phyloP scores from a whole-genome alignment of 2,888 invertebrate genomes.

The Ophonus ardosiacus region DNA sequence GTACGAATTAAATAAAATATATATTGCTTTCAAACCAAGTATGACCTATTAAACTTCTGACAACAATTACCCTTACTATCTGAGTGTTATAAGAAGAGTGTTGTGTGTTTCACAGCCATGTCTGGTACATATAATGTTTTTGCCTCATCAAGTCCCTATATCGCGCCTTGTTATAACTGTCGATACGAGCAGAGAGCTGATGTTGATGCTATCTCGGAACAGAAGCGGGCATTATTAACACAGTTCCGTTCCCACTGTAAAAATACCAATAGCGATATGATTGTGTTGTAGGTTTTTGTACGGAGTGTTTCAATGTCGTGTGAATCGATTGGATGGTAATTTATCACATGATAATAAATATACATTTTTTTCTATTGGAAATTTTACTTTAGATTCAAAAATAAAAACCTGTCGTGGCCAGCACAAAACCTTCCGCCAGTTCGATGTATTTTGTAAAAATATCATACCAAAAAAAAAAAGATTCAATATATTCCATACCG shows the following conservation, averaged over 20 bases:
- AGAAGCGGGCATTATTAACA: conserved; percentile 59
- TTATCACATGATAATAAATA: neutral
- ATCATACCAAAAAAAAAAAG: no score
- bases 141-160: neutral
- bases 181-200: neutral
- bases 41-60: neutral
- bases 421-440: no score
- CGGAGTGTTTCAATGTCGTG: neutral
- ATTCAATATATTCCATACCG: no score
- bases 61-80: neutral
- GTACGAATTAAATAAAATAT: no score
- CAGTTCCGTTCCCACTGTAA: conserved; percentile 45
- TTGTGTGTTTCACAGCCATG: neutral
- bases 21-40: no score
- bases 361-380: neutral
- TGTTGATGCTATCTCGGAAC: conserved; percentile 39
- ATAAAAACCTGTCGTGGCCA: no score
- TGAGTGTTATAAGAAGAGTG: neutral
- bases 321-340: neutral
- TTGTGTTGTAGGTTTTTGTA: conserved; percentile 25
- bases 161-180: neutral
- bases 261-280: conserved; percentile 24
- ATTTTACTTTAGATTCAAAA: no score
- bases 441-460: no score
- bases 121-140: neutral